Conservation (phyloP, 2,797 vertebrate species). For the Phylloscopus collybita region DNA sequence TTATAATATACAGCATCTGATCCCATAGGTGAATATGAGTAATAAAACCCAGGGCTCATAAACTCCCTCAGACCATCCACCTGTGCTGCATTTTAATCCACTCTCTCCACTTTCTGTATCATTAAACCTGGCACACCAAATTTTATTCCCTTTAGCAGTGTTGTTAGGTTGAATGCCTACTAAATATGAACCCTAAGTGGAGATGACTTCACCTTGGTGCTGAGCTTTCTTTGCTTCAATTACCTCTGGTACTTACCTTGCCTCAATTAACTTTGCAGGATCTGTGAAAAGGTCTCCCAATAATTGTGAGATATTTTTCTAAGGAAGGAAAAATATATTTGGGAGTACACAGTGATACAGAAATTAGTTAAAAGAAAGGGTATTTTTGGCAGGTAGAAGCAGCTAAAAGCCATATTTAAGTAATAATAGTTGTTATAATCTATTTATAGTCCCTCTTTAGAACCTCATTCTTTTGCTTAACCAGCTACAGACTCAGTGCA, state of each 20-base stretch:
- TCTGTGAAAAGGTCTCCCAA: slow-evolving; percentile 54
- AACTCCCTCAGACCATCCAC: slow-evolving; percentile 43
- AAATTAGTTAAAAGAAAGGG: slow-evolving; percentile 14
- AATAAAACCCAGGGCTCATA: slow-evolving; percentile 71
- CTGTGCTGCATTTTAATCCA: slow-evolving; percentile 69
- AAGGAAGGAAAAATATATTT: slow-evolving; percentile 32
- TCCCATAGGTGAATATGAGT: slow-evolving; percentile 49
- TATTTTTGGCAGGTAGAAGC: background rate
- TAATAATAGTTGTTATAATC: background rate
- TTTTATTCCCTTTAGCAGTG: slow-evolving; percentile 70
- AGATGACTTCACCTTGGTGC: slow-evolving; percentile 72
- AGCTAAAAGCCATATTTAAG: slow-evolving; percentile 5
- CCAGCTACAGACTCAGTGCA: background rate
- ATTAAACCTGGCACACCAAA: slow-evolving; percentile 73
- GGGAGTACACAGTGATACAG: background rate
- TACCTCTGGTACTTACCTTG: slow-evolving; percentile 62
- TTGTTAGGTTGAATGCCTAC: slow-evolving; percentile 70
- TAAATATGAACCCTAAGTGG: slow-evolving; percentile 73
- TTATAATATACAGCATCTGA: slow-evolving; percentile 50
- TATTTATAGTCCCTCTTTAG: background rate
- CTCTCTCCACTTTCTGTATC: slow-evolving; percentile 53
- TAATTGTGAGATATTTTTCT: slow-evolving; percentile 33
- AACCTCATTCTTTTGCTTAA: slow-evolving; percentile 6
- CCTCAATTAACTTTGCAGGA: slow-evolving; percentile 71
- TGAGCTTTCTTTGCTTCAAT: slow-evolving; percentile 68